Conservation (phyloP, 1,140 invertebrate species). For the Homarus americanus region DNA sequence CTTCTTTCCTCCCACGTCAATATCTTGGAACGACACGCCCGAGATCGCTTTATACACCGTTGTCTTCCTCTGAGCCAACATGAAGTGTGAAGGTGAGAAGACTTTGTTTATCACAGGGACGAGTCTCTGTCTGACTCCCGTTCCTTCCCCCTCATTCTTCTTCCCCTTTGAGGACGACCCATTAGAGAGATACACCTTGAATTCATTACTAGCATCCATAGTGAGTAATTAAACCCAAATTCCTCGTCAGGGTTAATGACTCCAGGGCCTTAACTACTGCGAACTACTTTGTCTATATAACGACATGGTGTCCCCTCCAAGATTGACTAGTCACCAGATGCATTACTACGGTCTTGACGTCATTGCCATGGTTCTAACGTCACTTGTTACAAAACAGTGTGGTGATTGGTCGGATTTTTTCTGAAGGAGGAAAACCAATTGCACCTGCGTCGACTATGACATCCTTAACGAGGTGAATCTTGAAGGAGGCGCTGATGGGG, state of each 20-base stretch:
- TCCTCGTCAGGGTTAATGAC: neutral
- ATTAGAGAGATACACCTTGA: conserved; percentile 63
- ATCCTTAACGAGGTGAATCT: too few relatives aligned
- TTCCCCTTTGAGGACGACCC: conserved; percentile 11
- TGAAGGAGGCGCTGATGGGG: too few relatives aligned
- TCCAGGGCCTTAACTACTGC: neutral
- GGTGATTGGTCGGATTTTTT: too few relatives aligned
- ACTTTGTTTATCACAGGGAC: conserved; percentile 72
- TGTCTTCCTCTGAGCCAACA: conserved; percentile 67
- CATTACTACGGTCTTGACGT: neutral
- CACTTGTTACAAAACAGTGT: too few relatives aligned
- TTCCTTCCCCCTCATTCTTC: conserved; percentile 24
- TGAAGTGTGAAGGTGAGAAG: conserved; percentile 67
- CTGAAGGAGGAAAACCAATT: too few relatives aligned
- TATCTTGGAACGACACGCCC: conserved; percentile 71
- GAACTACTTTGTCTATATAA: neutral
- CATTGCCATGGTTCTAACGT: too few relatives aligned
- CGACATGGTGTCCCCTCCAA: neutral
- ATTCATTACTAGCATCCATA: conserved; percentile 67
- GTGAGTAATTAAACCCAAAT: neutral
- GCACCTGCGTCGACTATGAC: too few relatives aligned
- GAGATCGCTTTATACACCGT: conserved; percentile 71
- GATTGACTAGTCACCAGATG: neutral
- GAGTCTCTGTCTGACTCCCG: conserved; percentile 42
- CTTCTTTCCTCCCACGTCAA: conserved; percentile 62